phyloP scores from a whole-genome alignment of 2,888 invertebrate species.

The Hydraecia micacea region DNA sequence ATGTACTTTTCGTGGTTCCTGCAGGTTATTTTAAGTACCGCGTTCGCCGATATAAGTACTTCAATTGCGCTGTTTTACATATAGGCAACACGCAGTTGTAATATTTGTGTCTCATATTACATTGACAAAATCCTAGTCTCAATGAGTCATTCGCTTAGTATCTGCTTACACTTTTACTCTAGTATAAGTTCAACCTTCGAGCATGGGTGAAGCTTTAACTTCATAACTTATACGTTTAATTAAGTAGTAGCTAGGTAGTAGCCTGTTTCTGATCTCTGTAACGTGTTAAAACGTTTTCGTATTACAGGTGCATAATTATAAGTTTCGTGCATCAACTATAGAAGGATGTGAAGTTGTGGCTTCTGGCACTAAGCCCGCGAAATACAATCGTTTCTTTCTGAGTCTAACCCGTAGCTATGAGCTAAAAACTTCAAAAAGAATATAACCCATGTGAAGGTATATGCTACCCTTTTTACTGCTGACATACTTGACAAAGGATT shows the following conservation, averaged over 20 bases:
- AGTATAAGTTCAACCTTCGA: neutral
- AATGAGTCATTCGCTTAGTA: neutral
- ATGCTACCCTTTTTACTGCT: slow-evolving; percentile 19
- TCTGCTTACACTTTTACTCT: too few species aligned
- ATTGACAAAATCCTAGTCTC: neutral
- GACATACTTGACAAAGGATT: slow-evolving; percentile 63
- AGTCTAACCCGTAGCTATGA: neutral
- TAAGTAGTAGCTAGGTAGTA: neutral
- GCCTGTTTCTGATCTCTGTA: neutral
- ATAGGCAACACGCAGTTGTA: neutral
- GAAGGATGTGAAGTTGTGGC: slow-evolving; percentile 8
- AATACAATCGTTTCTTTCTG: slow-evolving; percentile 9
- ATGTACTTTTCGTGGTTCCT: neutral
- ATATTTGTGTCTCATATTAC: neutral
- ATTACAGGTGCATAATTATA: too few species aligned
- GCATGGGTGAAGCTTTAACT: neutral
- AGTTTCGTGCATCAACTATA: neutral
- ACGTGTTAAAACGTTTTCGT: neutral
- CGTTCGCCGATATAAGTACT: neutral
- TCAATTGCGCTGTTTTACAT: neutral
- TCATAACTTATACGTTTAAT: too few species aligned
- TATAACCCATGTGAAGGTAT: neutral
- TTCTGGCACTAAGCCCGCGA: slow-evolving; percentile 40
- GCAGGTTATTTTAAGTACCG: neutral
- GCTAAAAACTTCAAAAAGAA: neutral